These are phyloP conservation scores for Ploceus nigricollis DNA, from an alignment of 2,113 vertebrate genomes.

Conservation along the genomic window DNA sequence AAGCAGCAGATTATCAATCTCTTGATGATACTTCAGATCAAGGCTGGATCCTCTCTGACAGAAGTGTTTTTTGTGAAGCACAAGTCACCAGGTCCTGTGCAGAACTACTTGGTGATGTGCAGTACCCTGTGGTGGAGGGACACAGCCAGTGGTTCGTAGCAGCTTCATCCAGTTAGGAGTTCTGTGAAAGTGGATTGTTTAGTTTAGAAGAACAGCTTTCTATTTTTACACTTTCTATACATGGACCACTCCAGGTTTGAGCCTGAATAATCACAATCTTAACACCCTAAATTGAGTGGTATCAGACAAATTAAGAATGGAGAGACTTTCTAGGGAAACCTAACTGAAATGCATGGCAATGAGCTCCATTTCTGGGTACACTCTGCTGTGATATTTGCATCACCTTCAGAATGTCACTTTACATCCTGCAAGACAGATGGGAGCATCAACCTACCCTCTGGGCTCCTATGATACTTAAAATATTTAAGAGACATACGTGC, in stretches of 20 bases:
- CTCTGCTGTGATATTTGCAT: background rate
- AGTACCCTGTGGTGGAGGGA: background rate
- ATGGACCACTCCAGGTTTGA: background rate
- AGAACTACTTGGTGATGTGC: background rate
- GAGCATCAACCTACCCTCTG: background rate
- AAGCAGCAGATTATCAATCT: background rate
- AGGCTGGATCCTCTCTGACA: background rate
- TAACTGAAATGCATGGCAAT: background rate
- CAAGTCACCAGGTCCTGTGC: background rate
- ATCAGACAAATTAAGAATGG: background rate
- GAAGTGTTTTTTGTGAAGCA: background rate
- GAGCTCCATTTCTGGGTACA: background rate
- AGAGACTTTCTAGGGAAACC: background rate
- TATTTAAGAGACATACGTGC: background rate
- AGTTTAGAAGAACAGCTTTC: background rate
- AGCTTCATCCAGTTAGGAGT: background rate
- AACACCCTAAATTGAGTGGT: background rate
- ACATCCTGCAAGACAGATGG: background rate
- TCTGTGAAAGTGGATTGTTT: background rate
- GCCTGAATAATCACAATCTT: background rate
- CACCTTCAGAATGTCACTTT: background rate
- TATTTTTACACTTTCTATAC: background rate
- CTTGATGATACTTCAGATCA: background rate
- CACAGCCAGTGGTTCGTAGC: background rate
- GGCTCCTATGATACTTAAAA: background rate